Evolutionary conservation across 2,888 invertebrate genomes (phyloP).

Genomic region (Chorisops tibialis): DNA sequence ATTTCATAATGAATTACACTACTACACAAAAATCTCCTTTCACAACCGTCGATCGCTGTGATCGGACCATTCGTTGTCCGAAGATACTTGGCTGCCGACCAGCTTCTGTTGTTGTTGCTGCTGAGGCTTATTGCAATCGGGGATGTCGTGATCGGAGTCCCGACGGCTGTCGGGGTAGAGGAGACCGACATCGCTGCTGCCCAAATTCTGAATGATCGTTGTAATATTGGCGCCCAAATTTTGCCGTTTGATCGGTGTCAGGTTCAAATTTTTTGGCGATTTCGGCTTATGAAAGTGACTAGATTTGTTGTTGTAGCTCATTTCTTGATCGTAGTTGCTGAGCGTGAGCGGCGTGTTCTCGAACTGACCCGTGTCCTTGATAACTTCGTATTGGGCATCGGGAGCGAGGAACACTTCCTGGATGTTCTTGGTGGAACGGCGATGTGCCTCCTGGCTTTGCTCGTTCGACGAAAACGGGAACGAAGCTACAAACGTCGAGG

Average conservation of each 20-base stretch:
- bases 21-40: conserved; percentile 51
- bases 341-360: conserved; percentile 37
- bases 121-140: conserved; percentile 32
- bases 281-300: conserved; percentile 34
- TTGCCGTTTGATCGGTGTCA: conserved; percentile 47
- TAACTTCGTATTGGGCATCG: conserved; percentile 62
- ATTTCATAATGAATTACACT: background rate
- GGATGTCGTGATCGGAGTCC: conserved; percentile 19
- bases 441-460: conserved; percentile 51
- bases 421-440: conserved; percentile 50
- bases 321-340: conserved; percentile 38
- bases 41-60: conserved; percentile 47
- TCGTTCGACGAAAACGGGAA: conserved; percentile 51
- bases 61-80: conserved; percentile 48
- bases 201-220: conserved; percentile 54
- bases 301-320: conserved; percentile 31
- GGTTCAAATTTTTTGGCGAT: conserved; percentile 40
- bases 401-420: conserved; percentile 55
- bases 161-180: conserved; percentile 44
- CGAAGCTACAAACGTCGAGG: conserved; percentile 48
- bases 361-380: conserved; percentile 42
- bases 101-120: conserved; percentile 33
- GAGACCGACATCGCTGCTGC: conserved; percentile 51
- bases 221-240: conserved; percentile 53
- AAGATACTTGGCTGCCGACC: conserved; percentile 26